Evolutionary conservation across 1,140 invertebrate species (phyloP), one percentile per base, ranked within the genome.

Genomic region (Araneus ventricosus): DNA sequence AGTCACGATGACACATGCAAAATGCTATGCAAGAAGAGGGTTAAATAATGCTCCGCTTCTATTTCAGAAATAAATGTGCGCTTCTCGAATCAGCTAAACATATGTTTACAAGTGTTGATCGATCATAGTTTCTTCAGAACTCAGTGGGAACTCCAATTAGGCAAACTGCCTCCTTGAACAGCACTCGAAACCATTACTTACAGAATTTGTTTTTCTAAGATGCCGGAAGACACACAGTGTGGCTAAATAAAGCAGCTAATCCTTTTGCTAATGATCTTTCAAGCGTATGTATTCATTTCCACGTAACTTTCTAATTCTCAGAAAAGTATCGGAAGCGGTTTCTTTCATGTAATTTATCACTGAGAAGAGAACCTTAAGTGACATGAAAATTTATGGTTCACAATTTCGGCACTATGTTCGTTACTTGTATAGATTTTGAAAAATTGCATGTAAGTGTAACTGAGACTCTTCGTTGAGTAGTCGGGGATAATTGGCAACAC

Each of bases 211-310:
- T 34, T 37, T 20, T 75, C 17, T 75, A 75, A 75, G 30, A 30
- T 75, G 70, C 20, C 17, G 70, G 37, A 75, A 75, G 30, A 20
- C 70, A 75, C 30, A 37, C 22, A 75, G 20, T 30, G 10, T 5
- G 14, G 30, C 30, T 34, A 34, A 75, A 75, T 75, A 75, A 75
- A 75, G 30, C 17, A 2, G 30, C 70, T 75, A 75, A 75, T 75
- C 70, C 30, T 30, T 75, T 75, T 63, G 70, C 30, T 75, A 37
- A 75, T 75, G 30, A 37, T 75, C 70, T 75, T 75, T 75, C 70
- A 20, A 37, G 34, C 27, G 30, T 34, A 34, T n/a, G 30, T 75
- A 75, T 75, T 34, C 34, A 75, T 75, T 75, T 75, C 70, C 17
- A 75, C 70, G 4, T 75, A 75, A 75, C 70, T 75, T 75, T 75